A percentile compares a stretch with the other conserved stretches of the same genome.
Evolutionary conservation across 2,113 vertebrate genomes (phyloP).

Genomic region (Hypocryptadius cinnamomeus): DNA sequence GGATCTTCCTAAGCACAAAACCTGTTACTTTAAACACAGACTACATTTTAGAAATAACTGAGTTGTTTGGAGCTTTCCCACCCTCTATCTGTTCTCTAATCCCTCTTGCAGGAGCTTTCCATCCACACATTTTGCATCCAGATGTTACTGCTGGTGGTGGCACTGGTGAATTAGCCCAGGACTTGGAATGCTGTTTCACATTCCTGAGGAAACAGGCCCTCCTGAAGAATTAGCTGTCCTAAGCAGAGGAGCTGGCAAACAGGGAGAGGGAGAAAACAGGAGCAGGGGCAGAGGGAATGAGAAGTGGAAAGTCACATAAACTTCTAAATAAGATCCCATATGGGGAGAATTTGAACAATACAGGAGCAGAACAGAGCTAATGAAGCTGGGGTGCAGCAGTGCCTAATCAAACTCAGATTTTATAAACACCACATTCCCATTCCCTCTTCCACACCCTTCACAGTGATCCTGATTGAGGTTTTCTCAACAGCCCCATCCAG

Average conservation of each 20-base stretch:
- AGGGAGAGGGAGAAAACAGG: neutral
- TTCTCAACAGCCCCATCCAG: neutral
- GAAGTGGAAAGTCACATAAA: neutral
- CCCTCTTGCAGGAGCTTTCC: neutral
- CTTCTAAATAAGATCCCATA: neutral
- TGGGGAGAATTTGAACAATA: neutral
- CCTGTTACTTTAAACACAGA: neutral
- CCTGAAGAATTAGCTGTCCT: conserved; percentile 3
- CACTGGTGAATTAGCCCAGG: neutral
- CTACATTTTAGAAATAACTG: neutral
- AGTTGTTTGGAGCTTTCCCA: neutral
- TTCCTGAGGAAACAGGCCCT: conserved; percentile 39
- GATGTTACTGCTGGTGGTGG: neutral
- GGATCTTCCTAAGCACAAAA: neutral
- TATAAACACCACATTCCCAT: neutral
- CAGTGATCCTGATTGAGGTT: neutral
- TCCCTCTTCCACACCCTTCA: neutral
- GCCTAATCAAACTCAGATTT: neutral
- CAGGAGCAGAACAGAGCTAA: neutral
- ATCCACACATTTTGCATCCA: conserved; percentile 40
- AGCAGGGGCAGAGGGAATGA: neutral
- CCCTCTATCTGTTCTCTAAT: neutral
- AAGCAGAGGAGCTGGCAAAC: neutral
- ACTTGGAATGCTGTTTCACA: neutral
- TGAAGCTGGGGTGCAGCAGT: neutral